Evolutionary conservation across 2,113 vertebrate species (phyloP).

Genomic region (Aramus guarauna): DNA sequence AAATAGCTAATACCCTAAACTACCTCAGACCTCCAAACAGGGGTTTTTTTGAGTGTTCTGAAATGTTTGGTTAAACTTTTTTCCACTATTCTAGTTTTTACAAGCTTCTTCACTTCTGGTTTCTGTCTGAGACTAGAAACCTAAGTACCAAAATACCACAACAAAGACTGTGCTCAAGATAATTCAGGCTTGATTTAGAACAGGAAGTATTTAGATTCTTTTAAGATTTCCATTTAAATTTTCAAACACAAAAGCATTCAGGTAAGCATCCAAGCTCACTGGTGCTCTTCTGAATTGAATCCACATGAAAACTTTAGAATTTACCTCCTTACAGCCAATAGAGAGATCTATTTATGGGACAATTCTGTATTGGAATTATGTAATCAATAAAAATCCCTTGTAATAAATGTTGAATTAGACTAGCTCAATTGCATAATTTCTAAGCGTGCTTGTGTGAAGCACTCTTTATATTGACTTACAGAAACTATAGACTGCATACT

Average conservation of each 20-base stretch:
- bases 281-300: background rate
- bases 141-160: constrained; percentile 6
- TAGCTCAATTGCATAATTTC: background rate
- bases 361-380: background rate
- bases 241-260: background rate
- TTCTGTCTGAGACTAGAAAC: constrained; percentile 23
- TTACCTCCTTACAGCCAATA: background rate
- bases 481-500: constrained; percentile 19
- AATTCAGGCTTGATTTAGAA: constrained; percentile 12
- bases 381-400: background rate
- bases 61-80: constrained; percentile 22
- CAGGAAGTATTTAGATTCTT: background rate
- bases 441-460: background rate
- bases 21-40: background rate
- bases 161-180: constrained; percentile 7
- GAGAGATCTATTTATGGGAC: background rate
- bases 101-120: constrained; percentile 8
- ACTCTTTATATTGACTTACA: background rate
- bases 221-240: background rate
- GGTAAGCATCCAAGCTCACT: background rate
- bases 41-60: background rate
- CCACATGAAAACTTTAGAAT: background rate
- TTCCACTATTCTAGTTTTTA: constrained; percentile 1
- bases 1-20: background rate
- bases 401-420: background rate